phyloP scores from a whole-genome alignment of 2,113 vertebrate species.

The Cryptotis parvus region DNA sequence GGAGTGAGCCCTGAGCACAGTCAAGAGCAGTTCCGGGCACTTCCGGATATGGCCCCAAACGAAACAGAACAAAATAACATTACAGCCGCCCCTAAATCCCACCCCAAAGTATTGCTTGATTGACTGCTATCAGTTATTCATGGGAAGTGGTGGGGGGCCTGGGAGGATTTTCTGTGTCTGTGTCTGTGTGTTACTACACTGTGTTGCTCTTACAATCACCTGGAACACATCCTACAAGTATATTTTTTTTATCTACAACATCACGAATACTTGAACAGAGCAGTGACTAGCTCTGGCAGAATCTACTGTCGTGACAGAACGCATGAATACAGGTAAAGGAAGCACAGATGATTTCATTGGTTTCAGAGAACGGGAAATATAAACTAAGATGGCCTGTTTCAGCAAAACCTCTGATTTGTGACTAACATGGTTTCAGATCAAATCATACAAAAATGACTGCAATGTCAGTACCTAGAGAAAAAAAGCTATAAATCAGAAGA shows the following conservation, averaged over 20 bases:
- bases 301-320: not conserved
- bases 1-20: too few relatives aligned
- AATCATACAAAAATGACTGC: not conserved
- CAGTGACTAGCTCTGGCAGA: constrained; percentile 41
- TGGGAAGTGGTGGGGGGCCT: not conserved
- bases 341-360: not conserved
- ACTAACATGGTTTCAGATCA: constrained; percentile 43
- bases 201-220: not conserved
- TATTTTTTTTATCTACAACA: not conserved
- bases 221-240: not conserved
- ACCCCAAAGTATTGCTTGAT: not conserved
- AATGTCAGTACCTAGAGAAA: constrained; percentile 1
- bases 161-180: not conserved
- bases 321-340: constrained; percentile 16
- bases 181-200: not conserved
- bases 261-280: constrained; percentile 53
- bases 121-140: not conserved
- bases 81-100: not conserved
- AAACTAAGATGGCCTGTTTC: constrained; percentile 42
- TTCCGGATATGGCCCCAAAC: too few relatives aligned
- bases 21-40: too few relatives aligned
- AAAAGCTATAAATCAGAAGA: constrained; percentile 45
- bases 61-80: not conserved
- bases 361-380: constrained; percentile 23
- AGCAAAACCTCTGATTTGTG: constrained; percentile 10